Evolutionary conservation across 1,140 invertebrate genomes (phyloP), one percentile per base, ranked within the genome.

Genomic region (Drosophila simulans): DNA sequence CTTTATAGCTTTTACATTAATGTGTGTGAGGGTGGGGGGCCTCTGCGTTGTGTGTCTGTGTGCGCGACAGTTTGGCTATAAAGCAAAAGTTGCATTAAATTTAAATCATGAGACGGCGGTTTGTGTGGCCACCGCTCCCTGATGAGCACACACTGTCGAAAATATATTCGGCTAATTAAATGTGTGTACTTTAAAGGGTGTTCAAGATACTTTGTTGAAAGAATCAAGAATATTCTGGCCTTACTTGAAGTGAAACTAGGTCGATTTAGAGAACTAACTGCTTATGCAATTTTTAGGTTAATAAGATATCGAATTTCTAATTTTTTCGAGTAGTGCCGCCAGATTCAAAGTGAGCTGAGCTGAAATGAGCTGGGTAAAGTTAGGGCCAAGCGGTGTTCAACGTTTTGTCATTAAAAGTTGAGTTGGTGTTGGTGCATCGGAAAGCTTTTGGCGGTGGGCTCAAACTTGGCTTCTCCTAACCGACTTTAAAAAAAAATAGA

Each of bases 81-180:
- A 57, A 58, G 78, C 70, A 82, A 72, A 86, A 82, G 65, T 88
- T 76, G 57, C 75, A 78, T 86, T 76, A 82, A 79, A 88, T 86
- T 86, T 88, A 86, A 86, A 88, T 88, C 79, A 82, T 80, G 76
- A 88, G 71, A 74, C 60, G 68, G 75, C 83, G 76, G 71, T 82
- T 85, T 76, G 37, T 71, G 72, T 45, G 69, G 82, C 54, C 54
- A 71, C 43, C 51, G 43, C 56, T 42, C 34, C 31, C 46, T 64
- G 51, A 60, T 51, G 37, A 57, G 15, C 43, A 35, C 45, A 53
- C 64, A 68, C 64, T 68, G 59, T 13, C 10, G 20, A 35, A 35
- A 64, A 64, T 31, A 51, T 17, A 10, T 31, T 31, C 4, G n/a
- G 25, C 25, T 51, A 51, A 51, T 34, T 34, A 34, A 49, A 49